Base-by-base conservation (phyloP, 2,888 invertebrate species). In the Limnephilus rhombicus region DNA sequence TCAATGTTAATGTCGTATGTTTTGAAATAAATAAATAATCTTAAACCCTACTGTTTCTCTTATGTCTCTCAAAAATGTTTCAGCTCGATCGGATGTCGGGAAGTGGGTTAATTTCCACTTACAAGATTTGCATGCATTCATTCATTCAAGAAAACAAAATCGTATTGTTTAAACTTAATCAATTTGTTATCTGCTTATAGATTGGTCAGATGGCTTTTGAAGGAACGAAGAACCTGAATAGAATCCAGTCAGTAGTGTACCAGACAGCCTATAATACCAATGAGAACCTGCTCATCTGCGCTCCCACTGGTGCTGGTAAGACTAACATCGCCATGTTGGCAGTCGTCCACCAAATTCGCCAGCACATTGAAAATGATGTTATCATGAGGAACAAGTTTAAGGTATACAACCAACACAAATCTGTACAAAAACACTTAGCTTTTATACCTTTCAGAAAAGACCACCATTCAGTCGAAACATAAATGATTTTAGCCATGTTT, bases 241-340 rank as follows among this genome's bases (percentile, higher is more conserved):
- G 98, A 91, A 99, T 99, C 94, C 99, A 99, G 95, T 98, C 99
- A 0, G 98, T 99, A 86, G 99, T 99, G 0, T 99, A 98, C 95
- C 98, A 98, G 93, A 97, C 98, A 0, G 99, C 99, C 0, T 99
- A 99, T 96, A 97, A 98, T 94, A 98, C 98, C 3, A 99, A 99
- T 95, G 99, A 99, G 95, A 99, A 99, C 95, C 96, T 99, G 94
- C 95, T 99, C 90, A 99, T 99, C 92, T 99, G 99, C 95, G 99
- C 99, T 0, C 99, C 99, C 0, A 99, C 99, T 0, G 99, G 99
- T 7, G 99, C 99, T 0, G 99, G 99, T 49, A 99, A 99, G 96
- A 99, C 99, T 0, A 99, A 99, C 95, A 98, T 99, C 91, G 99
- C 99, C 0, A 97, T 99, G 96, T 95, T 99, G 86, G 97, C 99